Conservation (phyloP, 2,113 vertebrate genomes). For the Heterocephalus glaber region DNA sequence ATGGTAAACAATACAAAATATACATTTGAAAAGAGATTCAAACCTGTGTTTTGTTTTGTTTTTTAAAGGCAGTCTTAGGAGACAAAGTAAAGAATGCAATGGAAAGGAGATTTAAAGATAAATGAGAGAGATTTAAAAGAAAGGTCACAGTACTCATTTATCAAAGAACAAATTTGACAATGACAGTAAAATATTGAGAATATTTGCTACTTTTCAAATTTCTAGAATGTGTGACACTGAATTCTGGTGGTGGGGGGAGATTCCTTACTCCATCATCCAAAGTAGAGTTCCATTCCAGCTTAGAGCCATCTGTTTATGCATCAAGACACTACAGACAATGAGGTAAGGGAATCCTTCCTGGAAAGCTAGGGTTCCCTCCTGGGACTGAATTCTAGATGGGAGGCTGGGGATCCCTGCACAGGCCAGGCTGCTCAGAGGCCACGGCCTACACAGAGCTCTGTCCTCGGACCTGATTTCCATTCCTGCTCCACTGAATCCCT, state of each 20-base stretch:
- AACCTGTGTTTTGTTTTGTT: background rate
- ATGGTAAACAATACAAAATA: background rate
- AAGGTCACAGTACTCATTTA: background rate
- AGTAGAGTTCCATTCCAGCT: background rate
- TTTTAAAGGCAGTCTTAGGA: background rate
- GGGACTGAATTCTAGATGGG: background rate
- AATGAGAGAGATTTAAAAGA: background rate
- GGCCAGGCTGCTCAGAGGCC: background rate
- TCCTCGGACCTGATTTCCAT: background rate
- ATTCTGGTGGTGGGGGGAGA: background rate
- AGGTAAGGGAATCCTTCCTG: background rate
- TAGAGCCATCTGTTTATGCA: background rate
- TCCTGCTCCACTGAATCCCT: background rate
- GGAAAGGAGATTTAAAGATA: background rate
- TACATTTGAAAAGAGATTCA: slow-evolving; percentile 1
- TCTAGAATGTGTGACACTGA: background rate
- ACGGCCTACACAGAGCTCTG: background rate
- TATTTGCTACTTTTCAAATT: background rate
- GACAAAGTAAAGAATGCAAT: background rate
- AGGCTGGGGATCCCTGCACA: background rate
- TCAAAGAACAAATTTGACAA: background rate
- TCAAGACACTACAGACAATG: background rate
- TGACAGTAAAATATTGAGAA: background rate
- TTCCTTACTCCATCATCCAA: background rate
- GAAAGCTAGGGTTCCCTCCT: background rate